A percentile compares a stretch with the other conserved stretches of the same genome.
Evolutionary conservation across 2,113 vertebrate species (phyloP).

Genomic region (Chlorodrepanis virens): DNA sequence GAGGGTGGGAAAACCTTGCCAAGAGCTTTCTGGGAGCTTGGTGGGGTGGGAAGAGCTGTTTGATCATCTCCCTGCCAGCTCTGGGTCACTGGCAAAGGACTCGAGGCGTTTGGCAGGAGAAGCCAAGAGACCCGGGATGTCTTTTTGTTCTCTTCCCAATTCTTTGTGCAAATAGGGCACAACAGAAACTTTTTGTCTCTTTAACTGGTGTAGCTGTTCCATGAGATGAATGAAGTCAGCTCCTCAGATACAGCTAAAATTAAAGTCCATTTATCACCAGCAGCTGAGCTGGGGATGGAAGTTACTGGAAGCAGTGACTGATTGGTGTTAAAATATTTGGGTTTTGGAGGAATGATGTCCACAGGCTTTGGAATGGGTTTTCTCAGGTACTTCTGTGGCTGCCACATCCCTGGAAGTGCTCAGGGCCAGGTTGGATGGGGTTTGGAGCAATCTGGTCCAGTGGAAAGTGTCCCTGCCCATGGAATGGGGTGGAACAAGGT

Average conservation of each 20-base stretch:
- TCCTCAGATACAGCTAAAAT: not conserved
- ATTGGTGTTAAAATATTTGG: not conserved
- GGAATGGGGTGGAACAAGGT: not conserved
- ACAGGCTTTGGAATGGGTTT: not conserved
- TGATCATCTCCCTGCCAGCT: not conserved
- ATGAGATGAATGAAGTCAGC: not conserved
- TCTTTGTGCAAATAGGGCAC: not conserved
- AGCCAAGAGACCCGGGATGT: not conserved
- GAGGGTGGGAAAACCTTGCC: not conserved
- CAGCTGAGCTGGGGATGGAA: not conserved
- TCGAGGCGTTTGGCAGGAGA: not conserved
- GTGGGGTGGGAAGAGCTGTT: not conserved
- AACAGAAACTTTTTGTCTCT: not conserved
- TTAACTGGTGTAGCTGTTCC: not conserved
- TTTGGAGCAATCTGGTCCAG: not conserved
- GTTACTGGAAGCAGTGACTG: not conserved
- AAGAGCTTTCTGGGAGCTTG: not conserved
- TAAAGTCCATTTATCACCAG: not conserved
- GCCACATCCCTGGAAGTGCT: not conserved
- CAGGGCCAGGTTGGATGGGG: rapidly evolving
- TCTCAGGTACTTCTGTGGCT: not conserved
- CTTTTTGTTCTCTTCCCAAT: not conserved
- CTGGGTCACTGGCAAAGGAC: not conserved
- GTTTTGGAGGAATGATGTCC: not conserved
- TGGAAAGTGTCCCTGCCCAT: not conserved